Base-by-base conservation (phyloP, 2,888 invertebrate genomes). In the Drosophila sordidula region DNA sequence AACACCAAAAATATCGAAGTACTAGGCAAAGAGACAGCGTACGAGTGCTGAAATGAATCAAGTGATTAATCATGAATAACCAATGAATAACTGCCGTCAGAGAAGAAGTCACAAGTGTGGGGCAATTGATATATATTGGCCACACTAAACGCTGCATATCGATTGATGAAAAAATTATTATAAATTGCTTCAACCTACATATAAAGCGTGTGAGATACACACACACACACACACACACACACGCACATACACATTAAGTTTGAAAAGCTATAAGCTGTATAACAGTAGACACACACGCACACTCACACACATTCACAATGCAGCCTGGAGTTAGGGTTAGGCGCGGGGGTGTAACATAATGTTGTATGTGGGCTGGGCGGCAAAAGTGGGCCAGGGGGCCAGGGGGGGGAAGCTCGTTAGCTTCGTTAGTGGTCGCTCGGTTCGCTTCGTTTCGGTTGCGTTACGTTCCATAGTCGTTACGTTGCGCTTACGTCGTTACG, bases 101-200 rank as follows among this genome's bases (percentile, higher is more conserved):
- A 25, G 25, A 26, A 32, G 42, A 14, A 22, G 18, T 8, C 29
- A 9, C 9, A 54, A 14, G 8, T 29, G 29, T 29, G 39, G 12
- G 50, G 36, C 25, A 51, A 34, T 34, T 34, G 34, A 34, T 34
- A 34, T 34, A 34, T 34, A 50, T 54, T 44, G 54, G 57, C 12
- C 56, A 55, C 61, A 66, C 52, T 75, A 69, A 77, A 69, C 70
- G 82, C 61, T 73, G 72, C 78, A 67, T 88, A 90, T 90, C 91
- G 90, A 90, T 90, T 90, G 75, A 75, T 74, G 78, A 71, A 78
- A 85, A 83, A 81, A 87, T 89, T 90, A 90, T 87, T 89, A 89
- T 90, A 89, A 89, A 90, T 89, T 89, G 87, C 80, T 87, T 78
- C 90, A 90, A 89, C 89, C 90, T 87, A 89, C 82, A 88, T 87